Percentiles rank a stretch among this genome's conserved stretches.
phyloP scores from a whole-genome alignment of 2,888 invertebrate species.

The Diogma glabrata region DNA sequence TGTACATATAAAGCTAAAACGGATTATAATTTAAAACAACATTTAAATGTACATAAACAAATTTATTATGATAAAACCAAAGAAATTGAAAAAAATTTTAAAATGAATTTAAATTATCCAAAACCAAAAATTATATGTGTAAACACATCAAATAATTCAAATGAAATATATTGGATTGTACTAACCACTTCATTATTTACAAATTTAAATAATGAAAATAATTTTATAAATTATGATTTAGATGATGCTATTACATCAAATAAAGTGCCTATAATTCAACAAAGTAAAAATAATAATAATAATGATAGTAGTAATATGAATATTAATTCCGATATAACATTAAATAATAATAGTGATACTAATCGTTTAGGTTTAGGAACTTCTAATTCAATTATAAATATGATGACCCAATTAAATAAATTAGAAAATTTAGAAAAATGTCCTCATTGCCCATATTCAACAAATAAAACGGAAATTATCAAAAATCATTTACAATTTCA shows the following conservation, averaged over 20 bases:
- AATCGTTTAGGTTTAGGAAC: conserved; percentile 4
- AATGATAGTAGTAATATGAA: conserved; percentile 28
- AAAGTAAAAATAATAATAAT: neutral
- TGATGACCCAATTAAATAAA: conserved; percentile 44
- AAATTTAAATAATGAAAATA: conserved; percentile 12
- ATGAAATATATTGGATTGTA: conserved; percentile 7
- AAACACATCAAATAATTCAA: conserved; percentile 6
- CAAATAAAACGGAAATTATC: conserved; percentile 57
- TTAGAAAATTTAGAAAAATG: conserved; percentile 38
- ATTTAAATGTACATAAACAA: conserved; percentile 60
- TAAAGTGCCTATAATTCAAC: conserved; percentile 18
- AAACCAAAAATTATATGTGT: conserved; percentile 44
- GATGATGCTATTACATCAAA: conserved; percentile 15
- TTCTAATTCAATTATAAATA: conserved; percentile 41
- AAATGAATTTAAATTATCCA: conserved; percentile 48
- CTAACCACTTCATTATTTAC: conserved; percentile 22
- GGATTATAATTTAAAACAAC: conserved; percentile 54
- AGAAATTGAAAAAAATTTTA: conserved; percentile 52
- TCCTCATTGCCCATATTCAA: conserved; percentile 68
- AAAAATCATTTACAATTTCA: conserved; percentile 68
- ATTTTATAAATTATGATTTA: conserved; percentile 15
- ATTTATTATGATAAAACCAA: conserved; percentile 70
- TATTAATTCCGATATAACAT: too few relatives aligned
- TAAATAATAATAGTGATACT: conserved; percentile 27
- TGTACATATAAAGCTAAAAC: conserved; percentile 68